A percentile compares a stretch with the other conserved stretches of the same genome.
Conservation (phyloP, 2,113 vertebrate genomes). For the Anhinga rufa region DNA sequence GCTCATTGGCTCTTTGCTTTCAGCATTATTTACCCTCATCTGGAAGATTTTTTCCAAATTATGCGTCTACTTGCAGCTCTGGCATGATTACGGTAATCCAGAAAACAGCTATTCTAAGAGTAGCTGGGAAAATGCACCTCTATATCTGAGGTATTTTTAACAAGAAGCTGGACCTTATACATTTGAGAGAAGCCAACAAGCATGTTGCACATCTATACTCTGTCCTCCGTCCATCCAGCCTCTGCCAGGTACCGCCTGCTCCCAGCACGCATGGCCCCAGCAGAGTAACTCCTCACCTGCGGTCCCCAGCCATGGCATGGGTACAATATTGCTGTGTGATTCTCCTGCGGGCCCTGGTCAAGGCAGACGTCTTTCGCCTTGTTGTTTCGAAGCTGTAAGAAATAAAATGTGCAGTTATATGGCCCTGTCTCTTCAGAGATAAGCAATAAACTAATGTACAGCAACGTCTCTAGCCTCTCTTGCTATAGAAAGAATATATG, state of each 20-base stretch:
- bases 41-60: not conserved
- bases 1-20: not conserved
- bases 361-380: slow-evolving; percentile 91
- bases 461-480: not conserved
- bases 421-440: not conserved
- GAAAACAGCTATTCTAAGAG: not conserved
- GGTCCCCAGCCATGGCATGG: slow-evolving; percentile 94
- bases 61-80: not conserved
- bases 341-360: slow-evolving; percentile 92
- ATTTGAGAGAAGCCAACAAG: not conserved
- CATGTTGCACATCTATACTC: accelerated
- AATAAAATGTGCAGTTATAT: slow-evolving; percentile 58
- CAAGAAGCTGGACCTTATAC: not conserved
- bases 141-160: not conserved
- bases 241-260: not conserved
- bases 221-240: not conserved
- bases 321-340: slow-evolving; percentile 93
- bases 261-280: no score
- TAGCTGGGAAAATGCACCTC: not conserved
- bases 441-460: not conserved
- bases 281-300: slow-evolving; percentile 78
- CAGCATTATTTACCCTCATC: not conserved
- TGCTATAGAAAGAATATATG: not conserved
- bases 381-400: slow-evolving; percentile 86
- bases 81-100: not conserved